These are phyloP conservation scores for Pterostichus niger DNA, from an alignment of 2,888 invertebrate genomes.

Conservation along the genomic window DNA sequence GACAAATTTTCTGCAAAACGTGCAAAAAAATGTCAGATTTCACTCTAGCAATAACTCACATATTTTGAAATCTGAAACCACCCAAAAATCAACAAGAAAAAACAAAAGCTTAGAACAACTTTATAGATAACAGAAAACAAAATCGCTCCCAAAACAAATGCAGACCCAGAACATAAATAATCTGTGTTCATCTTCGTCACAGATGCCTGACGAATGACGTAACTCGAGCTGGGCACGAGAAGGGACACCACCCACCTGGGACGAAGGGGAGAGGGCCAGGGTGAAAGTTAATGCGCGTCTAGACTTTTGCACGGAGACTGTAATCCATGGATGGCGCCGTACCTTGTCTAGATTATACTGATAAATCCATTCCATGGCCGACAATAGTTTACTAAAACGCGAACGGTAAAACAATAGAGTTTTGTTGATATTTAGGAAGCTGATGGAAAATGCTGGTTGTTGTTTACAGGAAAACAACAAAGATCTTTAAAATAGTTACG, in stretches of 20 bases:
- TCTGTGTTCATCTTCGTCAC: constrained; percentile 29
- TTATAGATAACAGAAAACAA: constrained; percentile 40
- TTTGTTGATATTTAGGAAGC: constrained; percentile 36
- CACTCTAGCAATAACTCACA: constrained; percentile 6
- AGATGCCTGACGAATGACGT: constrained; percentile 46
- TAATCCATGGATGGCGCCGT: constrained; percentile 59
- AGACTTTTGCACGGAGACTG: constrained; percentile 57
- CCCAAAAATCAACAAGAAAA: constrained; percentile 15
- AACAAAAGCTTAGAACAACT: constrained; percentile 28
- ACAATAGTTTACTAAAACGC: constrained; percentile 28
- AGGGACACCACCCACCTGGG: constrained; percentile 26
- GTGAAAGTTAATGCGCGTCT: constrained; percentile 62
- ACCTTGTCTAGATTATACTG: constrained; percentile 55
- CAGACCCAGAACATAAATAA: constrained; percentile 56
- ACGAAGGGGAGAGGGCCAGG: neutral
- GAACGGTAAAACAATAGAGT: constrained; percentile 59
- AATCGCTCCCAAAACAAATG: constrained; percentile 21
- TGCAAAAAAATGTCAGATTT: constrained; percentile 13
- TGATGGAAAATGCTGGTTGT: constrained; percentile 12
- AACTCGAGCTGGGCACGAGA: constrained; percentile 26
- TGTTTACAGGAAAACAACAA: neutral
- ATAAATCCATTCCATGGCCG: constrained; percentile 49
- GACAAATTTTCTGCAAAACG: neutral
- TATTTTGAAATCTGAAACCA: constrained; percentile 18
- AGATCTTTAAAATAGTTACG: too few species aligned